Evolutionary conservation across 1,140 invertebrate genomes (phyloP), one percentile per base, ranked within the genome.

Genomic region (Eubasilissa regina): DNA sequence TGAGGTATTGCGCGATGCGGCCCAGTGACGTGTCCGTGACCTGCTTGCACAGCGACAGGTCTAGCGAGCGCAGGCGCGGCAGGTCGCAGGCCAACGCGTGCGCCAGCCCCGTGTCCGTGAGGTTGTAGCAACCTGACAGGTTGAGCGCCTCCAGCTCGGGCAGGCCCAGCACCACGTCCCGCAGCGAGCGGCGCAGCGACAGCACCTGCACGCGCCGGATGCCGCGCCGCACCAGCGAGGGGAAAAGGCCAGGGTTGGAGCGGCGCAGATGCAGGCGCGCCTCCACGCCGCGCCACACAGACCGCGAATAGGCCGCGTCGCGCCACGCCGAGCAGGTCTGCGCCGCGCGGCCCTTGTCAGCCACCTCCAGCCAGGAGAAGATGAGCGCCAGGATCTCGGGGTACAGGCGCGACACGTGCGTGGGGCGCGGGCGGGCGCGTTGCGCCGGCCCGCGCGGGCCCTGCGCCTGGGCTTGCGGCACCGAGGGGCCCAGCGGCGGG

Each of bases 21-120:
- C 93, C 92, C 4, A 98, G 89, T 35, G 95, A 94, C 0, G 92
- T 92, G 87, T 98, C 97, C 0, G 96, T 97, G 17, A 98, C 93
- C 89, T 98, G 97, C 87, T 99, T 99, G 89, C 97, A 99, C 60
- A 98, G 89, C 4, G 95, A 97, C 11, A 99, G 90, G 86, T 98
- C 96, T 47, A 98, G 90, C 75, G 93, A 91, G 60, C 93, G 94
- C 1, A 98, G 89, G 13, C 92, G 91, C 35, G 93, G 92, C 73
- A 94, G 88, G 77, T 96, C 94, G 11, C 92, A 89, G 45, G 91
- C 90, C 84, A 98, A 94, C 0, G 96, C 96, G 82, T 94, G 94
- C 8, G 92, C 93, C 48, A 98, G 88, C n/a, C 94, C 94, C 9
- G 91, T 86, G 85, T 95, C 93, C 21, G 95, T 96, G 21, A 99